Base-by-base conservation (phyloP, 2,888 invertebrate genomes). In the Noctua pronuba region DNA sequence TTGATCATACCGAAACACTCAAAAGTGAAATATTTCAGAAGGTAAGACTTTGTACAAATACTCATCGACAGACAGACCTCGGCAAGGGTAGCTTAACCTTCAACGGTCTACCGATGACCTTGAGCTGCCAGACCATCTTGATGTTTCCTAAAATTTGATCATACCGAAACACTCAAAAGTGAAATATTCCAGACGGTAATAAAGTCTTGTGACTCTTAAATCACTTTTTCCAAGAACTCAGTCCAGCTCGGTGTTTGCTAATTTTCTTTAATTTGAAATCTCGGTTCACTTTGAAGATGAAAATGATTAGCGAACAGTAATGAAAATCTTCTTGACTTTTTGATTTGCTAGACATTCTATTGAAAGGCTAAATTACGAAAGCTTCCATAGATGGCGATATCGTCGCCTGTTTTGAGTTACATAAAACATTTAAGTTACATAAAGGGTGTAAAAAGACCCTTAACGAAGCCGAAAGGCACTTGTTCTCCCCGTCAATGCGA, bases 231-330 rank as follows among this genome's bases (percentile, higher is more conserved):
- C 7, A 35, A n/a, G 38, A 31, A 46, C n/a, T 41, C n/a, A 0
- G 8, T 16, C 31, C 21, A 44, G 38, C 49, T 24, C 11, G 24
- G 21, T 80, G 38, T 49, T 73, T 31, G 31, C n/a, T 35, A 80
- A 80, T 65, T 55, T 46, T n/a, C 46, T n/a, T 55, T 65, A 4
- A 73, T 79, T 73, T 55, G 21, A 41, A 78, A 65, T 64, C 52
- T 46, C 10, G 16, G 10, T 24, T 58, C 55, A 58, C 31, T 73
- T 80, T 73, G 46, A 80, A 73, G 38, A 80, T 38, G 16, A 41
- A 70, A 79, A 70, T 69, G 7, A 70, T 79, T n/a, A 41, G 31
- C 8, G 0, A 21, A 64, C 52, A 46, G n/a, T 24, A 65, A 80
- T 80, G 38, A 80, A 79, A 69, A 18, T 62, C 10, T 60, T n/a